These are phyloP conservation scores for Sycophaga agraensis DNA, from an alignment of 1,140 invertebrate genomes.

Conservation along the genomic window DNA sequence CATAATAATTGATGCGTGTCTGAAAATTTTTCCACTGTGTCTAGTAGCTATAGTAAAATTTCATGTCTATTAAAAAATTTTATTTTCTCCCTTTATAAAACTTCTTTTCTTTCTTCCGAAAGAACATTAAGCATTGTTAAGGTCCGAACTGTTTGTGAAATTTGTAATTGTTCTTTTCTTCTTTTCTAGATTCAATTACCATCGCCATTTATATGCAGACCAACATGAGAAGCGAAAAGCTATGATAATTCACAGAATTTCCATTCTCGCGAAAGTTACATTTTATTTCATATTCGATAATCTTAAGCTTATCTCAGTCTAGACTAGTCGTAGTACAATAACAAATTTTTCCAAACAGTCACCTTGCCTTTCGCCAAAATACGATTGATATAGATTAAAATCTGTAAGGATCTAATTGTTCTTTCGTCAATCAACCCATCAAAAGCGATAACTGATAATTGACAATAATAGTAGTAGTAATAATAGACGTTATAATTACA, in stretches of 20 bases:
- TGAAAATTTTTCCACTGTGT: slow-evolving; percentile 2
- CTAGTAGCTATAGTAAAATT: slow-evolving; percentile 32
- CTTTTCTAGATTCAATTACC: neutral
- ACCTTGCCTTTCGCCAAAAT: slow-evolving; percentile 37
- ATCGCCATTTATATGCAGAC: neutral
- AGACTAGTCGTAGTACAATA: slow-evolving; percentile 18
- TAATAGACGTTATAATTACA: slow-evolving; percentile 26
- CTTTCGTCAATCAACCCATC: slow-evolving; percentile 31
- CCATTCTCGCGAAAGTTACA: neutral
- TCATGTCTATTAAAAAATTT: neutral
- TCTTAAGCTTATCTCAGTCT: neutral
- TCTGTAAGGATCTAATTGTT: slow-evolving; percentile 15
- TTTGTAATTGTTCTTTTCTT: slow-evolving; percentile 13
- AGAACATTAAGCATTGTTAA: slow-evolving; percentile 8
- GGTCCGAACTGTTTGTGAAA: slow-evolving; percentile 20
- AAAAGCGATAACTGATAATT: slow-evolving; percentile 51
- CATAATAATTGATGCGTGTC: neutral
- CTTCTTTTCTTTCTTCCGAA: slow-evolving; percentile 17
- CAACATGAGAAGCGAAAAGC: neutral
- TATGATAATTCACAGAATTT: neutral
- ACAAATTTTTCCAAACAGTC: slow-evolving; percentile 36
- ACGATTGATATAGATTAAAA: slow-evolving; percentile 28
- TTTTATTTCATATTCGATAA: neutral
- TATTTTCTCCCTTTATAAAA: slow-evolving; percentile 14
- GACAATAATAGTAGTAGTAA: slow-evolving; percentile 39